Evolutionary conservation across 2,888 invertebrate species (phyloP).

Genomic region (Uloborus plumipes): DNA sequence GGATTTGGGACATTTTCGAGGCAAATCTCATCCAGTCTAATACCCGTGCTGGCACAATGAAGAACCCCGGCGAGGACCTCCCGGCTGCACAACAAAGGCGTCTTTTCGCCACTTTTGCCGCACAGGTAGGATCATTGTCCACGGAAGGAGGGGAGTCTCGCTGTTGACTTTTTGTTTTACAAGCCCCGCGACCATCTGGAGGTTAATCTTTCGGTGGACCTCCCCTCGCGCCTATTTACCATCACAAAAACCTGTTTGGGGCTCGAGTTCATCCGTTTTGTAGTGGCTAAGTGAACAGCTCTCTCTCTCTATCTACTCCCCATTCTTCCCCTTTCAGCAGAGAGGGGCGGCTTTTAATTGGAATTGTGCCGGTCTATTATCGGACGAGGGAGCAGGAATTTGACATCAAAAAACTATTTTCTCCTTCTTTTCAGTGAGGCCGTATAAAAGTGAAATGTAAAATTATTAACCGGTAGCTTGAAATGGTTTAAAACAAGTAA

Average conservation of each 20-base stretch:
- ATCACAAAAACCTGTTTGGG: slow-evolving; percentile 55
- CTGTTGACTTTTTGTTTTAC: slow-evolving; percentile 64
- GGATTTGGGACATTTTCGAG: no score
- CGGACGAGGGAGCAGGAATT: no score
- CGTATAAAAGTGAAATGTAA: no score
- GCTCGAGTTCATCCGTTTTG: slow-evolving; percentile 34
- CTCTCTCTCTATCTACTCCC: slow-evolving; percentile 3
- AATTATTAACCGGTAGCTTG: no score
- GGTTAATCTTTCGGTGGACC: slow-evolving; percentile 29
- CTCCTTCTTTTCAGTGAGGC: no score
- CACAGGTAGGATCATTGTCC: slow-evolving; percentile 38
- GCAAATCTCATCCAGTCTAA: no score
- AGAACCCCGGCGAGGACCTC: no score
- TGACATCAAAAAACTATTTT: no score
- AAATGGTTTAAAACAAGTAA: no score
- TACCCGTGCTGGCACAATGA: no score
- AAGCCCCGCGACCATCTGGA: slow-evolving; percentile 31
- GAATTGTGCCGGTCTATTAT: no score
- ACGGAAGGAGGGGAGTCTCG: slow-evolving; percentile 14
- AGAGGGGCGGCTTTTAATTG: not conserved
- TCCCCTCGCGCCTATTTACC: slow-evolving; percentile 40
- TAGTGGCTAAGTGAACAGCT: slow-evolving; percentile 47
- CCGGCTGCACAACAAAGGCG: not conserved
- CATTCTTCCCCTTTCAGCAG: not conserved
- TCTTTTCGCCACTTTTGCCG: not conserved